A percentile compares a stretch with the other conserved stretches of the same genome.
phyloP scores from a whole-genome alignment of 2,797 vertebrate genomes.

The Tympanoctomys barrerae region DNA sequence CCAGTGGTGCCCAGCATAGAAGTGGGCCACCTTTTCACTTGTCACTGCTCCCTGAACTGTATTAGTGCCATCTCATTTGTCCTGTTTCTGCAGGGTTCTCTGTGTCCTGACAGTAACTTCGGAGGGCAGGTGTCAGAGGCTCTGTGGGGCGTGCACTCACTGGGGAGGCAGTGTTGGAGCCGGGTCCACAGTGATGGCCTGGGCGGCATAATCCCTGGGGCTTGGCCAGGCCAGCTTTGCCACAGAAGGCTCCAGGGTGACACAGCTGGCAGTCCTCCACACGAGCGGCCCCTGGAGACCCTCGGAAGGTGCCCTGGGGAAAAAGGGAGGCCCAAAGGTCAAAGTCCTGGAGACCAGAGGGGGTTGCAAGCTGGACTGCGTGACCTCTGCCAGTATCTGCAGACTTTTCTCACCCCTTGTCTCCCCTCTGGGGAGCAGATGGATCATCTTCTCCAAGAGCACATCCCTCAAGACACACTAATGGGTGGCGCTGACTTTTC shows the following conservation, averaged over 20 bases:
- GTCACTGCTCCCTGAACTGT: neutral
- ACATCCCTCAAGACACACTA: neutral
- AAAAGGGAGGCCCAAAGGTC: neutral
- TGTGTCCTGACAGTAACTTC: too few relatives aligned
- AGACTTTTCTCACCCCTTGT: neutral
- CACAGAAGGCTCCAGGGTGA: constrained; percentile 92
- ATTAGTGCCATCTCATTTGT: too few relatives aligned
- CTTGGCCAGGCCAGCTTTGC: constrained; percentile 87
- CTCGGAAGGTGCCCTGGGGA: constrained; percentile 91
- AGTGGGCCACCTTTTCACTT: neutral
- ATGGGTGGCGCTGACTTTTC: neutral
- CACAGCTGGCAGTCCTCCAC: constrained; percentile 91
- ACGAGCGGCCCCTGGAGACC: constrained; percentile 85
- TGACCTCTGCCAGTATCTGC: neutral
- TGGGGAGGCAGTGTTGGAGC: constrained; percentile 91
- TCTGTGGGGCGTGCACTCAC: constrained; percentile 85
- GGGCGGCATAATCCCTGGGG: constrained; percentile 92
- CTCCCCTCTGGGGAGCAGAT: neutral
- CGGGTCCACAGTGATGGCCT: constrained; percentile 92
- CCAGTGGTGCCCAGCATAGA: neutral
- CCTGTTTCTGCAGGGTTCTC: neutral
- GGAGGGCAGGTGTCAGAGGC: neutral
- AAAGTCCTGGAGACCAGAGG: neutral
- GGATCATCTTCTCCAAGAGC: neutral
- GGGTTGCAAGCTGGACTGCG: neutral